Base-by-base conservation (phyloP, 2,797 vertebrate genomes). In the Protosalanx chinensis region DNA sequence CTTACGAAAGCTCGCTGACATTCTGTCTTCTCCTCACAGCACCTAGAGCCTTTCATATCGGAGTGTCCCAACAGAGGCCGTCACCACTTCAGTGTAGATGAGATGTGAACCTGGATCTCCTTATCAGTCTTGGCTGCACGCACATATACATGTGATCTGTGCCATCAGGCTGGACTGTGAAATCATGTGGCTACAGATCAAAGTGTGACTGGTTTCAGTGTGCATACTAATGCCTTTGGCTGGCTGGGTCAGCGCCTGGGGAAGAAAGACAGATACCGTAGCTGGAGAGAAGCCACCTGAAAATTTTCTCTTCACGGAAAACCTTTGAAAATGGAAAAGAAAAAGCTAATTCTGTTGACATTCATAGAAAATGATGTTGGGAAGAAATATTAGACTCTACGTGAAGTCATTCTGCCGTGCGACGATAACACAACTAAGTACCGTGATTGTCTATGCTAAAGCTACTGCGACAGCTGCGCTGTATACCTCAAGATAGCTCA, bases 161-260 rank as follows among this genome's bases (percentile, higher is more conserved):
- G 85, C 85, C 86, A 88, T 89, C 85, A 81, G 85, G 81, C 83
- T 78, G 84, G 88, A 91, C 88, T 91, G 88, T 93, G 91, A 93
- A 93, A 92, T 92, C 88, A 77, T 85, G 85, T 78, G 87, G 90
- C 89, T 90, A 80, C 90, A 91, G 90, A 91, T 92, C 90, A 92
- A 90, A 89, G 91, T 88, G 88, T 85, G 89, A 80, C 88, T 73
- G 85, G 83, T 90, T 85, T 83, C 82, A 15, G 72, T 68, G 72
- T 80, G 91, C 89, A 92, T 92, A 88, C 89, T 91, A 91, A 93
- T 91, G 85, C 73, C 51, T 56, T 8, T 46, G 41, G 12, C 41
- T 46, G 41, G 41, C 41, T 32, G 37, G 72, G 65, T 77, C 72
- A 56, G 74, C 61, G 75, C 80, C 73, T 51, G 41, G 67, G 66